Conservation (phyloP, 2,113 vertebrate genomes). For the Cariama cristata region DNA sequence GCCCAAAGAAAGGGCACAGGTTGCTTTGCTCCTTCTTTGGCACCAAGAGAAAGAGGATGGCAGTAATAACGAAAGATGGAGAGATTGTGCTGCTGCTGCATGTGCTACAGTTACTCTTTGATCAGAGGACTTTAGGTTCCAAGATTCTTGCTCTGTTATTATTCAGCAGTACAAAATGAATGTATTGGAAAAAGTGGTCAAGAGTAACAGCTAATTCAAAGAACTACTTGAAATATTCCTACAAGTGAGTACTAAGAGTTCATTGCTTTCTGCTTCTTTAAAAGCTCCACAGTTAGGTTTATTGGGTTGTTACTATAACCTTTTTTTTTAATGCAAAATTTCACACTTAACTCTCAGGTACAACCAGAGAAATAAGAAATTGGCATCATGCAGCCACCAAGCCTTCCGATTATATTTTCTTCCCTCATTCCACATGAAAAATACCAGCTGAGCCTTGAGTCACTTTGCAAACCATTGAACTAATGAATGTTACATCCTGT, state of each 20-base stretch:
- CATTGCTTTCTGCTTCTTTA: not conserved
- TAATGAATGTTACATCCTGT: not conserved
- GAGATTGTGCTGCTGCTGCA: not conserved
- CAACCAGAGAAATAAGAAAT: conserved; percentile 9
- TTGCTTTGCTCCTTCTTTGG: not conserved
- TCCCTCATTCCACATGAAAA: not conserved
- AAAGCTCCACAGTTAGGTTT: not conserved
- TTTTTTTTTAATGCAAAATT: not conserved
- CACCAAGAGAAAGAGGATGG: not conserved
- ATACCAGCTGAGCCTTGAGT: not conserved
- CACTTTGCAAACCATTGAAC: not conserved
- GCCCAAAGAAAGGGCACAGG: not conserved
- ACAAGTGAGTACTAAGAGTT: not conserved
- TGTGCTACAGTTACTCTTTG: not conserved
- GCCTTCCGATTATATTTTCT: conserved; percentile 10
- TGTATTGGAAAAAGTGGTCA: not conserved
- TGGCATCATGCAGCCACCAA: not conserved
- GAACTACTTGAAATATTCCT: not conserved
- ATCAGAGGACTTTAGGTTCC: not conserved
- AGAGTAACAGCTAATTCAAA: not conserved
- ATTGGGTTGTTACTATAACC: not conserved
- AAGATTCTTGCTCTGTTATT: not conserved
- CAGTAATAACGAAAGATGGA: not conserved
- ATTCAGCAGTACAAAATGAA: not conserved
- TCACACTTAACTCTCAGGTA: not conserved